These are phyloP conservation scores for Bombylius major DNA, from an alignment of 2,888 invertebrate genomes.

Conservation along the genomic window DNA sequence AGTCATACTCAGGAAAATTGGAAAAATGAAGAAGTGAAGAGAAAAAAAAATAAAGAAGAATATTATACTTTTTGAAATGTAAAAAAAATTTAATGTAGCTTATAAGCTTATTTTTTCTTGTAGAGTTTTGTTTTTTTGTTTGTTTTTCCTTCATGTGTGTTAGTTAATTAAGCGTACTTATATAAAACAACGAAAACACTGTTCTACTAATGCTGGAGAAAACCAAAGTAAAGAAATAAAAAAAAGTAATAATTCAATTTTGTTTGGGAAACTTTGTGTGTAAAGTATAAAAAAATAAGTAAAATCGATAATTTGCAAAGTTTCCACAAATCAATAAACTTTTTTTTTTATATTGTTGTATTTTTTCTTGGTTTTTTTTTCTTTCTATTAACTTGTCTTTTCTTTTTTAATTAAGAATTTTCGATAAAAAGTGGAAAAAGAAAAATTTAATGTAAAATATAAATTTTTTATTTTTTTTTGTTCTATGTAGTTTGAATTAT, in stretches of 20 bases:
- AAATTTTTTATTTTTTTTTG: too few relatives aligned
- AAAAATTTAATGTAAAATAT: too few relatives aligned
- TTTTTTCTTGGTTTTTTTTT: too few relatives aligned
- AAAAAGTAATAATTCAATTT: slow-evolving; percentile 4
- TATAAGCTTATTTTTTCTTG: not conserved
- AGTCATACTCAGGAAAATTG: slow-evolving; percentile 4
- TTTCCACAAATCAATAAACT: too few relatives aligned
- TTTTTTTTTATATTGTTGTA: too few relatives aligned
- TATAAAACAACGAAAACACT: not conserved
- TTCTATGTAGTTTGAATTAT: not conserved
- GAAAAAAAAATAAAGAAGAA: not conserved
- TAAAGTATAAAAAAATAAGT: too few relatives aligned
- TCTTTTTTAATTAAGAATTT: too few relatives aligned
- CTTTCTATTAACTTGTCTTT: too few relatives aligned
- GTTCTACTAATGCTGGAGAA: slow-evolving; percentile 29
- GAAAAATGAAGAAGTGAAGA: not conserved
- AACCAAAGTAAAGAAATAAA: slow-evolving; percentile 28
- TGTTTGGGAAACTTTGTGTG: not conserved
- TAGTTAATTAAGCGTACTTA: too few relatives aligned
- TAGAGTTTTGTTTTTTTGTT: not conserved
- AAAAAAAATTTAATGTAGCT: not conserved
- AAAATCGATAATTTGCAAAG: too few relatives aligned
- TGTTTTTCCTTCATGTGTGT: too few relatives aligned
- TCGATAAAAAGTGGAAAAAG: too few relatives aligned
- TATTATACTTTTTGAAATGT: not conserved